These are phyloP conservation scores for Acanthococcus lagerstroemiae DNA, from an alignment of 2,888 invertebrate species.

Conservation along the genomic window DNA sequence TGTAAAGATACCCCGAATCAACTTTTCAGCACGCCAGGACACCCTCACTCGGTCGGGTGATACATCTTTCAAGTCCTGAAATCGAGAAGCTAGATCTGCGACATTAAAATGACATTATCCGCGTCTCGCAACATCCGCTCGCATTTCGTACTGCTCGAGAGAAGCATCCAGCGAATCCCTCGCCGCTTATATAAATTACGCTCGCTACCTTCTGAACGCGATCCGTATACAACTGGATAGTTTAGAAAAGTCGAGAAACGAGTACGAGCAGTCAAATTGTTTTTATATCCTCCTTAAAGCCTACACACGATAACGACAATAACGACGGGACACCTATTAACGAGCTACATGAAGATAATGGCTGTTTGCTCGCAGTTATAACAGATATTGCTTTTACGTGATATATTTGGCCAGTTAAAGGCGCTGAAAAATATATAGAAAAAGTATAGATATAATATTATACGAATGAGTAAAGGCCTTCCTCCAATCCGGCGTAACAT, in stretches of 20 bases:
- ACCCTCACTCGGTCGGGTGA: too few relatives aligned
- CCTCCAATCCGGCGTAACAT: slow-evolving; percentile 20
- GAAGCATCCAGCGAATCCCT: too few relatives aligned
- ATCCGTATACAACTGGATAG: too few relatives aligned
- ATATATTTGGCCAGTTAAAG: slow-evolving; percentile 25
- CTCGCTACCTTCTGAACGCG: too few relatives aligned
- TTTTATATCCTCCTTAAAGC: not conserved
- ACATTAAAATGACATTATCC: too few relatives aligned
- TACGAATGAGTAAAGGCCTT: not conserved
- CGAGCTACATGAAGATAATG: slow-evolving; percentile 28
- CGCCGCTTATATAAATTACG: too few relatives aligned
- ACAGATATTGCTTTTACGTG: slow-evolving; percentile 29
- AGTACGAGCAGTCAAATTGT: not conserved
- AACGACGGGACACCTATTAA: slow-evolving; percentile 27
- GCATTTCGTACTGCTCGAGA: too few relatives aligned
- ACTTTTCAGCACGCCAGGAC: too few relatives aligned
- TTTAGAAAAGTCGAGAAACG: not conserved
- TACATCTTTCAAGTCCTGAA: too few relatives aligned
- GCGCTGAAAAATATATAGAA: slow-evolving; percentile 13
- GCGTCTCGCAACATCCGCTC: too few relatives aligned
- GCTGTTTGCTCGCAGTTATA: slow-evolving; percentile 27
- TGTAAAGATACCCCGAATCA: too few relatives aligned
- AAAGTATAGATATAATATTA: slow-evolving; percentile 6
- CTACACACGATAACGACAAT: not conserved
- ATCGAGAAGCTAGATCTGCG: too few relatives aligned